Percentiles rank a stretch among this genome's conserved stretches.
Evolutionary conservation across 2,888 invertebrate genomes (phyloP).

Genomic region (Apodemia duryi): DNA sequence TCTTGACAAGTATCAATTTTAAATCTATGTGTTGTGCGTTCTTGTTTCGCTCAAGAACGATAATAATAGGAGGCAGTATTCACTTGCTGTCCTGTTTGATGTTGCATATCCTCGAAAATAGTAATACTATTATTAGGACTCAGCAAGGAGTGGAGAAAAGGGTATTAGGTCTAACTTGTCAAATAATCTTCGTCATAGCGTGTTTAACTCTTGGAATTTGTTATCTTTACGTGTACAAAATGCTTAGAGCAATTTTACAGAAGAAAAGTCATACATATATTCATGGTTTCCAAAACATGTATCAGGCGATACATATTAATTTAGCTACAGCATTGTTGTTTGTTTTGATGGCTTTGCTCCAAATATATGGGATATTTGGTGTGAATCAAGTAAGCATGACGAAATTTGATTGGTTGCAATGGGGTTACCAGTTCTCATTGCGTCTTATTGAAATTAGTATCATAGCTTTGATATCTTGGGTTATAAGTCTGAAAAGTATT

Average conservation of each 20-base stretch:
- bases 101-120: conserved; percentile 87
- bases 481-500: conserved; percentile 85
- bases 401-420: conserved; percentile 92
- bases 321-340: conserved; percentile 92
- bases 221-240: conserved; percentile 91
- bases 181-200: conserved; percentile 91
- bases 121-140: conserved; percentile 68
- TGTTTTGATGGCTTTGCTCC: conserved; percentile 88
- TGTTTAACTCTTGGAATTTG: conserved; percentile 90
- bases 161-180: conserved; percentile 87
- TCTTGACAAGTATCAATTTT: conserved; percentile 87
- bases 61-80: conserved; percentile 87
- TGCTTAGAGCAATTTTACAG: conserved; percentile 85
- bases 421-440: conserved; percentile 93
- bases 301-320: conserved; percentile 93
- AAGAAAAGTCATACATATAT: conserved; percentile 89
- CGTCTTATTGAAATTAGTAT: conserved; percentile 93
- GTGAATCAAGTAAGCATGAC: conserved; percentile 78
- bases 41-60: conserved; percentile 87
- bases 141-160: conserved; percentile 72
- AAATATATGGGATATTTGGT: conserved; percentile 85
- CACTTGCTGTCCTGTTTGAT: conserved; percentile 90
- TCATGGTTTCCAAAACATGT: conserved; percentile 88
- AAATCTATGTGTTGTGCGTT: conserved; percentile 84
- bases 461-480: conserved; percentile 91